Evolutionary conservation across 2,888 invertebrate genomes (phyloP), one percentile per base, ranked within the genome.

Genomic region (Alloscopus bannaensis): DNA sequence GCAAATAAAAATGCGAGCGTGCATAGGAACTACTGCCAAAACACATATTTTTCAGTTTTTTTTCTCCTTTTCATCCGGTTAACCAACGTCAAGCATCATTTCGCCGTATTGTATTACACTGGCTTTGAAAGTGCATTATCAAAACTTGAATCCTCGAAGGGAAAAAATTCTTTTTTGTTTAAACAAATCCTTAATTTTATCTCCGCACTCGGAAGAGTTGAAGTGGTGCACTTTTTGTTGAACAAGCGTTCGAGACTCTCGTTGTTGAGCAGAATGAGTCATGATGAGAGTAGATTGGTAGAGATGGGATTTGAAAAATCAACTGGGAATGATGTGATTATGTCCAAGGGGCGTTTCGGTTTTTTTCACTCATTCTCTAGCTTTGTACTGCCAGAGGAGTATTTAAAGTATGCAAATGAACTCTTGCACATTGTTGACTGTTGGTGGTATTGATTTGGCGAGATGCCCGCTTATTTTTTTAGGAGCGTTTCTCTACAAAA

Each of bases 241-340:
- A 36, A 13, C 36, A 8, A 13, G 36, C 6, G 36, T 6, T 8
- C 36, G 36, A 13, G 36, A 36, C 13, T 36, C 36, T 36, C 8
- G 36, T 36, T 36, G 36, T 8, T 6, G 13, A 36, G 45, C 2
- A 31, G 76, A 69, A 69, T 76, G 76, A 76, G 68, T 76, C 76
- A 76, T 76, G 76, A 76, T 62, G 50, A 42, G 65, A 76, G 45
- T 31, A 73, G 42, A 66, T 65, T 6, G 36, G 36, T 36, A 13
- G 36, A 16, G 68, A 52, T 76, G 60, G 59, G 68, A 76, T 68
- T 76, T 60, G 18, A 77, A 47, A 64, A 81, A 80, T 81, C 82
- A 82, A 83, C 81, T 83, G 83, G 77, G 68, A 76, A 84, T 84
- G 83, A 85, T 85, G 83, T 83, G 84, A 85, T 84, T 85, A 85